Percentiles rank a stretch among this genome's conserved stretches.
These are phyloP conservation scores for Empidonax traillii DNA, from an alignment of 2,113 vertebrate genomes.

Conservation along the genomic window DNA sequence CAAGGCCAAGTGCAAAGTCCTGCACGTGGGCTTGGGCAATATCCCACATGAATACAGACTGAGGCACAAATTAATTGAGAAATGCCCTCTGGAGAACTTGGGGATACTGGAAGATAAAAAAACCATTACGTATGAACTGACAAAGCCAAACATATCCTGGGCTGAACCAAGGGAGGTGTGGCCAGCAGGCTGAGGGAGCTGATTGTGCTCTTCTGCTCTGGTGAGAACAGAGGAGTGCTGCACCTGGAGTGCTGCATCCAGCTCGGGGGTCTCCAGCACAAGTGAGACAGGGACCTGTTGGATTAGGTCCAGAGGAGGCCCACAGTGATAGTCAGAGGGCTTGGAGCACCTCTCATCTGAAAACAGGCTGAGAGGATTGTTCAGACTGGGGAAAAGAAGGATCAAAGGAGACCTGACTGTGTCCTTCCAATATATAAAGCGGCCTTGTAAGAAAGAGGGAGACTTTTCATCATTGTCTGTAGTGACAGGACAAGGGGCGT, in stretches of 20 bases:
- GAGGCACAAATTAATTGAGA: not conserved
- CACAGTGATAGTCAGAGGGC: not conserved
- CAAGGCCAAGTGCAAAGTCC: not conserved
- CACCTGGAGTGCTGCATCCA: not conserved
- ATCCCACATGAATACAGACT: not conserved
- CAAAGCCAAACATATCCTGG: not conserved
- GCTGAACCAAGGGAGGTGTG: not conserved
- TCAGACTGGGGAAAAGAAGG: not conserved
- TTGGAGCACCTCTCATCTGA: not conserved
- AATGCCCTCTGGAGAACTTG: not conserved
- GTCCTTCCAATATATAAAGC: not conserved
- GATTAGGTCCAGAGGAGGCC: fast-evolving
- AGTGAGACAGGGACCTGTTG: not conserved
- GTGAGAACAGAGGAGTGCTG: not conserved
- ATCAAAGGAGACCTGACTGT: not conserved
- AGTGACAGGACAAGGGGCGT: not conserved
- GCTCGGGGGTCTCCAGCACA: not conserved
- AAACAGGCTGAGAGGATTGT: not conserved
- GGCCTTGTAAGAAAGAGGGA: not conserved
- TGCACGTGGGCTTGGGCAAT: not conserved
- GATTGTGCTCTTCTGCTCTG: too few species aligned
- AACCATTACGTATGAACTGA: not conserved
- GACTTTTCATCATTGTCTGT: not conserved
- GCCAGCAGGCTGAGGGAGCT: too few species aligned
- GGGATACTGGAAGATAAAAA: not conserved